Percentiles rank a stretch among this genome's conserved stretches.
Evolutionary conservation across 2,113 vertebrate species (phyloP).

Genomic region (Ancistrus triradiatus): DNA sequence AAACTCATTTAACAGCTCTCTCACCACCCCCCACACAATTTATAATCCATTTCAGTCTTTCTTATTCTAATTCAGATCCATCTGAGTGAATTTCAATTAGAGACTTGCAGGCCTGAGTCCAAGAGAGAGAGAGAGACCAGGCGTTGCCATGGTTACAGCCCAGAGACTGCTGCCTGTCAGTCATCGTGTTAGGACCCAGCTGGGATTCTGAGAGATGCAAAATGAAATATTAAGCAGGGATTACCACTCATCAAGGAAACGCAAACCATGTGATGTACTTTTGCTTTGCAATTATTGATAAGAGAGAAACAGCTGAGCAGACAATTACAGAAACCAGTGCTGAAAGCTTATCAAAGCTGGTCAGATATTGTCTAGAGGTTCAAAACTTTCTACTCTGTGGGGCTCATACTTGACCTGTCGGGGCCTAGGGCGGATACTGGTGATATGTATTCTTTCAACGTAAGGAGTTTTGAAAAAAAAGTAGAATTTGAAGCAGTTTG

Average conservation of each 20-base stretch:
- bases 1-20: constrained; percentile 35
- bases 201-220: constrained; percentile 32
- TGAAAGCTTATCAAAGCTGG: not conserved
- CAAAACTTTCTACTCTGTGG: no score
- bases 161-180: constrained; percentile 38
- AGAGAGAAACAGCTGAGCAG: constrained; percentile 1
- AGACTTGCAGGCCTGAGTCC: constrained; percentile 35
- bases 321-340: not conserved
- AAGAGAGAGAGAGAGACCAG: constrained; percentile 42
- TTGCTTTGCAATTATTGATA: constrained; percentile 1
- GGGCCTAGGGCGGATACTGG: no score
- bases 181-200: constrained; percentile 52
- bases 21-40: not conserved
- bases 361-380: not conserved
- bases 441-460: no score
- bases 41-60: constrained; percentile 37
- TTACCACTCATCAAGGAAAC: constrained; percentile 29
- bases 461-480: no score
- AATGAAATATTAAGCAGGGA: constrained; percentile 42
- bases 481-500: no score
- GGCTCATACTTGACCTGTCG: no score
- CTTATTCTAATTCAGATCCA: constrained; percentile 47
- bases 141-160: constrained; percentile 36
- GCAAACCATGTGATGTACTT: constrained; percentile 10
- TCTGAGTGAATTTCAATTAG: constrained; percentile 50